These are phyloP conservation scores for Brachynemurus nebulosus DNA, from an alignment of 2,888 invertebrate species.

Conservation along the genomic window DNA sequence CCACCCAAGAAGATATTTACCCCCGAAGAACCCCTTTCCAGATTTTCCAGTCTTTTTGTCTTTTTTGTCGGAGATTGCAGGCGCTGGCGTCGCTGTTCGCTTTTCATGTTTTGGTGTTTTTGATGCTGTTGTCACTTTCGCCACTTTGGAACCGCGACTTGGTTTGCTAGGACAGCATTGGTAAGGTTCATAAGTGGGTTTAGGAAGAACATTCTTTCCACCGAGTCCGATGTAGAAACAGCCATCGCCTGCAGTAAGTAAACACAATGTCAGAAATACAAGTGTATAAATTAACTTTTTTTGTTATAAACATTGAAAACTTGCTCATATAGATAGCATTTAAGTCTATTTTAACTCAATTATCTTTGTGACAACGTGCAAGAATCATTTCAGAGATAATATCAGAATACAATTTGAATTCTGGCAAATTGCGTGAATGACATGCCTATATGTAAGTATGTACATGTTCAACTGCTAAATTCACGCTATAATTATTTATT, in stretches of 20 bases:
- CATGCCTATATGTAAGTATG: not conserved
- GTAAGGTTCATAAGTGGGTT: slow-evolving; percentile 72
- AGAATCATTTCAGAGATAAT: slow-evolving; percentile 19
- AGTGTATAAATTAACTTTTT: too few relatives aligned
- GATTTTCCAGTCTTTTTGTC: slow-evolving; percentile 38
- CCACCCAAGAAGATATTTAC: slow-evolving; percentile 74
- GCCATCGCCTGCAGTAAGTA: slow-evolving; percentile 91
- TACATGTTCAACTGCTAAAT: not conserved
- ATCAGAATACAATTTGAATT: too few relatives aligned
- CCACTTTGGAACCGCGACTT: slow-evolving; percentile 63
- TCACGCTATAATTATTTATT: slow-evolving; percentile 8
- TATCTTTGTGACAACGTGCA: slow-evolving; percentile 12
- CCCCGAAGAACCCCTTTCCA: slow-evolving; percentile 71
- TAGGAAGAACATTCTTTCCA: slow-evolving; percentile 64
- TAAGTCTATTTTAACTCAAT: not conserved
- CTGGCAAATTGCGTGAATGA: not conserved
- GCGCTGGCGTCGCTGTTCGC: slow-evolving; percentile 10
- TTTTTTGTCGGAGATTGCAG: slow-evolving; percentile 16
- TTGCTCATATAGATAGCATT: too few relatives aligned
- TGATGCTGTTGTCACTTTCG: slow-evolving; percentile 46
- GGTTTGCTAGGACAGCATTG: slow-evolving; percentile 85
- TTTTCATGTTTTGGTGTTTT: slow-evolving; percentile 6
- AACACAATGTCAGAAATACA: slow-evolving; percentile 62
- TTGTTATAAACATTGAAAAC: too few relatives aligned
- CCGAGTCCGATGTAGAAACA: slow-evolving; percentile 94